These are phyloP conservation scores for Scaptodrosophila latifasciaeformis DNA, from an alignment of 2,888 invertebrate genomes.

Conservation along the genomic window DNA sequence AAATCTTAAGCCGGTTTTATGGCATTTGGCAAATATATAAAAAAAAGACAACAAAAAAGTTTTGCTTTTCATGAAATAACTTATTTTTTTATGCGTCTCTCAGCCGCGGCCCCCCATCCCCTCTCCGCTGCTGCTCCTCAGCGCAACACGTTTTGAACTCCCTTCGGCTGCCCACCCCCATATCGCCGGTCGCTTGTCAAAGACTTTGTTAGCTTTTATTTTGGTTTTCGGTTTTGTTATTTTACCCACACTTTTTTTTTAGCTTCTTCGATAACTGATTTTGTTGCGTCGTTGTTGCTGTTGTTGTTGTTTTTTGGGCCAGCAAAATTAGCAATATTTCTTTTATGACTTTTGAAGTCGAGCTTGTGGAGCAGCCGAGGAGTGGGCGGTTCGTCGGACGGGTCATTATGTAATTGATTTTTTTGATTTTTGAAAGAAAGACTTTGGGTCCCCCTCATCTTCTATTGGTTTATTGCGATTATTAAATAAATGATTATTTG, in stretches of 20 bases:
- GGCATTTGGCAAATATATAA: conserved; percentile 27
- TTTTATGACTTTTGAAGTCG: conserved; percentile 23
- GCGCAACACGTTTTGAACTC: conserved; percentile 48
- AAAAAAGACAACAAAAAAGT: no score
- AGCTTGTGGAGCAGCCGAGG: conserved; percentile 3
- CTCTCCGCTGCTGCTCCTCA: not conserved
- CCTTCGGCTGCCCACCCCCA: not conserved
- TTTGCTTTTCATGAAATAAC: conserved; percentile 32
- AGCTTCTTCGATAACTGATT: no score
- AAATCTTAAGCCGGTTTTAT: conserved; percentile 37
- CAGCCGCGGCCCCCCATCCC: not conserved
- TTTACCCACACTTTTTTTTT: not conserved
- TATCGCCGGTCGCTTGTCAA: conserved; percentile 13
- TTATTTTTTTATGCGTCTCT: conserved; percentile 19
- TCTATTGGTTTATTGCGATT: not conserved
- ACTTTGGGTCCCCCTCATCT: no score
- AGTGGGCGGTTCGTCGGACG: not conserved
- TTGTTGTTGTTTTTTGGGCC: conserved; percentile 21
- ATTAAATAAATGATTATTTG: not conserved
- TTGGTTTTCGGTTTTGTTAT: conserved; percentile 22
- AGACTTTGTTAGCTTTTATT: conserved; percentile 37
- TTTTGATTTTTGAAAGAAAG: no score
- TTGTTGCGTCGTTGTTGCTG: conserved; percentile 23
- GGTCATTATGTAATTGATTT: conserved; percentile 41
- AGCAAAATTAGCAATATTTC: conserved; percentile 47